Conservation (phyloP, 2,113 vertebrate genomes). For the Desmodus rotundus region DNA sequence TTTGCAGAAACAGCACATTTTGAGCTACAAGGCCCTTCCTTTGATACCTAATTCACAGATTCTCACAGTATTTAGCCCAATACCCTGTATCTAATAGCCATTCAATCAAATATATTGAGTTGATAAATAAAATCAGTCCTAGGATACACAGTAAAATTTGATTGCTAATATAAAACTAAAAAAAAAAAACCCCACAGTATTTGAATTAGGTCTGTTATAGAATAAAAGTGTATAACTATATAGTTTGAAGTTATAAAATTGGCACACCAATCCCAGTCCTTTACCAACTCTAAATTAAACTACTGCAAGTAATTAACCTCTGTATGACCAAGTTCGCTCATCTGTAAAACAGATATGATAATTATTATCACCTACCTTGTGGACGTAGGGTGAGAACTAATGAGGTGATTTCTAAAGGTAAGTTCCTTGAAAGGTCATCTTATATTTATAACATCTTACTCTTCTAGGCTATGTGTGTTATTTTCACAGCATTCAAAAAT, state of each 20-base stretch:
- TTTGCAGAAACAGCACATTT: neutral
- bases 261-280: neutral
- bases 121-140: neutral
- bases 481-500: neutral
- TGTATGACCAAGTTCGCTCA: slow-evolving; percentile 33
- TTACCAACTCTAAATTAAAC: neutral
- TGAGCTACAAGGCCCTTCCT: neutral
- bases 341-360: slow-evolving; percentile 41
- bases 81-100: neutral
- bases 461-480: neutral
- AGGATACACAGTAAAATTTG: neutral
- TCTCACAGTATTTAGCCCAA: neutral
- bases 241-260: neutral
- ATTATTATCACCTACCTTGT: neutral
- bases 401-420: slow-evolving; percentile 15
- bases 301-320: slow-evolving; percentile 60
- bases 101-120: neutral
- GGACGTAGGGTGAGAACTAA: slow-evolving; percentile 16
- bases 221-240: neutral
- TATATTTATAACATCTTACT: neutral
- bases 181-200: neutral
- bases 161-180: neutral
- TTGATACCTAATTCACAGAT: neutral
- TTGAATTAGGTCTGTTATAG: neutral
- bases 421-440: neutral